Percentiles rank a stretch among this genome's conserved stretches.
These are phyloP conservation scores for Apoda limacodes DNA, from an alignment of 2,888 invertebrate species.

Conservation along the genomic window DNA sequence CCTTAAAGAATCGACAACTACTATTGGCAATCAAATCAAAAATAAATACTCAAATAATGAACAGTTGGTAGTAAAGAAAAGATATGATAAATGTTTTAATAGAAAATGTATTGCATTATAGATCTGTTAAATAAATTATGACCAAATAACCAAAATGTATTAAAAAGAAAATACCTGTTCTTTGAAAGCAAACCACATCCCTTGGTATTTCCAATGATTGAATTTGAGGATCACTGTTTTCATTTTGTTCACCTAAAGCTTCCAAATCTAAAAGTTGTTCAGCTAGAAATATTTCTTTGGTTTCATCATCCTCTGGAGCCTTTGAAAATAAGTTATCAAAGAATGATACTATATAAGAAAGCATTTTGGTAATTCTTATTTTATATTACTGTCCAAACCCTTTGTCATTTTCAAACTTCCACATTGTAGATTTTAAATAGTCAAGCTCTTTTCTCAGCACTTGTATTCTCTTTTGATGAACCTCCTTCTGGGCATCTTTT, in stretches of 20 bases:
- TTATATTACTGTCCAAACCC: slow-evolving; percentile 67
- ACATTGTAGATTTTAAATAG: slow-evolving; percentile 82
- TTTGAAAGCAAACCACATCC: slow-evolving; percentile 40
- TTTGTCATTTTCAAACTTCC: slow-evolving; percentile 83
- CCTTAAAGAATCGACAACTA: too few species aligned
- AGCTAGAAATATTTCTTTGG: slow-evolving; percentile 46
- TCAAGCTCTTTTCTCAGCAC: slow-evolving; percentile 80
- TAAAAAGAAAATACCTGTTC: slow-evolving; percentile 53
- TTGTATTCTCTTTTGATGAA: slow-evolving; percentile 79
- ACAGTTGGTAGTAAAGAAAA: too few species aligned
- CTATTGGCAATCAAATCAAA: too few species aligned
- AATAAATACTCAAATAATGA: too few species aligned
- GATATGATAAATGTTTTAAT: too few species aligned
- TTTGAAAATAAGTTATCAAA: slow-evolving; percentile 40
- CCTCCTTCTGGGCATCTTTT: slow-evolving; percentile 71
- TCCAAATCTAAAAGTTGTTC: slow-evolving; percentile 52
- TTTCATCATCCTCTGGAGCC: slow-evolving; percentile 21
- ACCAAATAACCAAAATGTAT: too few species aligned
- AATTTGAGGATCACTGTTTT: too few species aligned
- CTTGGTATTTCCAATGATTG: slow-evolving; percentile 26
- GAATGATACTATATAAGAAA: slow-evolving; percentile 49
- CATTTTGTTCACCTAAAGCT: slow-evolving; percentile 23
- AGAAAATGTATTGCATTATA: too few species aligned
- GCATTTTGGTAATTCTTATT: slow-evolving; percentile 37
- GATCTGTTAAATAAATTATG: too few species aligned